Evolutionary conservation across 2,797 vertebrate genomes (phyloP).

Genomic region (Streptopelia turtur): DNA sequence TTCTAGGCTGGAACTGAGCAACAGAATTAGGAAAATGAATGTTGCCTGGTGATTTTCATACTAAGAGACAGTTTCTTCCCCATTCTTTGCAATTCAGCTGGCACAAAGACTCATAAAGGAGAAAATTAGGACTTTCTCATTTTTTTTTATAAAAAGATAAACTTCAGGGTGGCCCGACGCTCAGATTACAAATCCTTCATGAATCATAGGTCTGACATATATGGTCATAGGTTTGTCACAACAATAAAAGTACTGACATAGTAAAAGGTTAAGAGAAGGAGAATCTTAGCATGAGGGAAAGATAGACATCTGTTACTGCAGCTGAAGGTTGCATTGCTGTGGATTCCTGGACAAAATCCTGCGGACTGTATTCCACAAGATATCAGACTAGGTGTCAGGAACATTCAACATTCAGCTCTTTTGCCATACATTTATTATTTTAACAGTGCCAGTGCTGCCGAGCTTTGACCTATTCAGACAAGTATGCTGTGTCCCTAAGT

Average conservation of each 20-base stretch:
- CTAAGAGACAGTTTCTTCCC: background rate
- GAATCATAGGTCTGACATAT: background rate
- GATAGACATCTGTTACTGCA: background rate
- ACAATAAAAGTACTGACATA: background rate
- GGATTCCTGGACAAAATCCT: background rate
- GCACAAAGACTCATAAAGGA: background rate
- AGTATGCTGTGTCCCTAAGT: background rate
- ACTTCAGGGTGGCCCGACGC: background rate
- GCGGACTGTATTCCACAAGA: background rate
- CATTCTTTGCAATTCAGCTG: background rate
- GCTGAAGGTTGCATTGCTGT: background rate
- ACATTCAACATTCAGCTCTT: background rate
- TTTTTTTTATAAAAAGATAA: background rate
- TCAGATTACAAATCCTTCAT: background rate
- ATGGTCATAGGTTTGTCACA: background rate
- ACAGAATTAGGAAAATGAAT: background rate
- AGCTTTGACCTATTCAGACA: background rate
- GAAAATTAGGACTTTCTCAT: background rate
- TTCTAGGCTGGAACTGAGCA: background rate
- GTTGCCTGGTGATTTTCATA: background rate
- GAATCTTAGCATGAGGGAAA: background rate
- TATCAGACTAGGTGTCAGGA: background rate
- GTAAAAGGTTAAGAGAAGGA: background rate
- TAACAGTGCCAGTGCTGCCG: background rate
- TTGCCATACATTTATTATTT: background rate